phyloP scores from a whole-genome alignment of 2,888 invertebrate species.

The Ectemnius lituratus region DNA sequence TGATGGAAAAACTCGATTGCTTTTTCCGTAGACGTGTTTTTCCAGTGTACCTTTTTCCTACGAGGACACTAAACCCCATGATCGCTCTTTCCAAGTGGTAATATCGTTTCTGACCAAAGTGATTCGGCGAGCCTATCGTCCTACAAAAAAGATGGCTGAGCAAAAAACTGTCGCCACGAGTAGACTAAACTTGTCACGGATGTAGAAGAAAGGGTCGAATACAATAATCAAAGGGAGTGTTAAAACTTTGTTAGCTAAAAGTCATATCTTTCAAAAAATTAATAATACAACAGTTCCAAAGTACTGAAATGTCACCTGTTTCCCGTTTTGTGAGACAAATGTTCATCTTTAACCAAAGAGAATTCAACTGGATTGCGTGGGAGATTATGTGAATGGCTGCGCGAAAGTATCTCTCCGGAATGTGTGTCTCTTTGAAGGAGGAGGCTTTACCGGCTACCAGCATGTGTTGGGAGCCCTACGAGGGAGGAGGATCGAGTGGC shows the following conservation, averaged over 20 bases:
- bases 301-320: too few relatives aligned
- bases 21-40: neutral
- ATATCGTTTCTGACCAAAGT: neutral
- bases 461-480: neutral
- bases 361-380: constrained; percentile 12
- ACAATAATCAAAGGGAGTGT: neutral
- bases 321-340: too few relatives aligned
- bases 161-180: constrained; percentile 38
- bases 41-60: constrained; percentile 3
- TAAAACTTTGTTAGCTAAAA: too few relatives aligned
- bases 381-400: constrained; percentile 21
- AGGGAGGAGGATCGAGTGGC: constrained; percentile 7
- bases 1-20: neutral
- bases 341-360: neutral
- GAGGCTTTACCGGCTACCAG: neutral
- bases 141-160: constrained; percentile 32
- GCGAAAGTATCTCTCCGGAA: too few relatives aligned
- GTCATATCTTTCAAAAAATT: too few relatives aligned
- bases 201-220: constrained; percentile 41
- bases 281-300: too few relatives aligned
- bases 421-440: too few relatives aligned
- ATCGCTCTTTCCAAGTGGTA: neutral
- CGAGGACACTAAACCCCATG: neutral
- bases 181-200: constrained; percentile 58
- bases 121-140: constrained; percentile 19